These are phyloP conservation scores for Callyntrura guangdongensis DNA, from an alignment of 2,888 invertebrate genomes.

Conservation along the genomic window DNA sequence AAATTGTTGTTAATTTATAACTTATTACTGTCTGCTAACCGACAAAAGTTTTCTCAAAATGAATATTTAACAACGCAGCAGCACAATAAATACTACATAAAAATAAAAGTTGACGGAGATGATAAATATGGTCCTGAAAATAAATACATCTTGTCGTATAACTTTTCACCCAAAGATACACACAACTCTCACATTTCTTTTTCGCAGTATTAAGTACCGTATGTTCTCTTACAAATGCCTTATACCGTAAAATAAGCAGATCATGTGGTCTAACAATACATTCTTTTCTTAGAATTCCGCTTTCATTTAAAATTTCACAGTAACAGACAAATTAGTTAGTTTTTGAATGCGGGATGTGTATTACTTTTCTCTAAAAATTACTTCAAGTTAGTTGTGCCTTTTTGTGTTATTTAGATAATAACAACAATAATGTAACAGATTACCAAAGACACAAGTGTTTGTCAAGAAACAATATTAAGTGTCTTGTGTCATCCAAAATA, in stretches of 20 bases:
- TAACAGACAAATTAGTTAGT: too few relatives aligned
- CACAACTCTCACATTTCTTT: too few relatives aligned
- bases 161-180: too few relatives aligned
- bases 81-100: not conserved
- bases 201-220: too few relatives aligned
- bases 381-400: too few relatives aligned
- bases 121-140: not conserved
- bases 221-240: too few relatives aligned
- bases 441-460: not conserved
- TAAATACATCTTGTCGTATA: not conserved
- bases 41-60: constrained; percentile 55
- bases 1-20: constrained; percentile 70
- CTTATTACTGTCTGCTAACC: constrained; percentile 44
- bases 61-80: constrained; percentile 60
- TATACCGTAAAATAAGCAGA: too few relatives aligned
- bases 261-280: too few relatives aligned
- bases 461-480: not conserved
- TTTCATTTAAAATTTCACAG: too few relatives aligned
- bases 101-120: not conserved
- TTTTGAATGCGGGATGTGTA: too few relatives aligned
- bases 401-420: constrained; percentile 2
- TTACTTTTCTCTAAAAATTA: too few relatives aligned
- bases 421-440: constrained; percentile 22
- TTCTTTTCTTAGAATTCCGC: too few relatives aligned
- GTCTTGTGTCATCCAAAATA: not conserved